phyloP scores from a whole-genome alignment of 2,797 vertebrate species.

The Vireo griseus region DNA sequence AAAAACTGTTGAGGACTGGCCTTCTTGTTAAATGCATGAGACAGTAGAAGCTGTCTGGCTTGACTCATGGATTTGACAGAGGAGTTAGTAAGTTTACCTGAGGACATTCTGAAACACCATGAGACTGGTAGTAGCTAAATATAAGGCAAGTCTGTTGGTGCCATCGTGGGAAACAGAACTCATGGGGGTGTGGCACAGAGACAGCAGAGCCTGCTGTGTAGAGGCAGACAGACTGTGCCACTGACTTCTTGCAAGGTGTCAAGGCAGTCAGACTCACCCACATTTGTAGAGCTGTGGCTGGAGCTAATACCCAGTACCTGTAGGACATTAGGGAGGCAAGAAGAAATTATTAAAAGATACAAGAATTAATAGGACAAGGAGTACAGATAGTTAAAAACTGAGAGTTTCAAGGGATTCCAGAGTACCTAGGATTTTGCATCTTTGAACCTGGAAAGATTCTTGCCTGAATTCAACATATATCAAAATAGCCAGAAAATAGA shows the following conservation, averaged over 20 bases:
- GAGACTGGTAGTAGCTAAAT: conserved; percentile 19
- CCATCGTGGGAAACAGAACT: background rate
- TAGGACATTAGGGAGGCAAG: accelerated
- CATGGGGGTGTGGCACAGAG: background rate
- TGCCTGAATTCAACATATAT: background rate
- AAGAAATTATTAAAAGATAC: background rate
- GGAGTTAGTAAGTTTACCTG: conserved; percentile 39
- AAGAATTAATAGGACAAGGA: background rate
- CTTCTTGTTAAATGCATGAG: background rate
- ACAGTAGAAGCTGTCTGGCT: background rate
- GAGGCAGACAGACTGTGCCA: background rate
- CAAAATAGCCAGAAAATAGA: background rate
- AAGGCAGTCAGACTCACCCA: background rate
- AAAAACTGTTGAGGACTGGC: background rate
- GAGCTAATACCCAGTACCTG: background rate
- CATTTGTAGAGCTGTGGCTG: background rate
- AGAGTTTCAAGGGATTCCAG: background rate
- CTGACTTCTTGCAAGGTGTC: background rate
- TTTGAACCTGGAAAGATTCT: background rate
- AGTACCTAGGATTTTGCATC: background rate
- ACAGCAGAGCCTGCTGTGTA: background rate
- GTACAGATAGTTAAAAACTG: background rate
- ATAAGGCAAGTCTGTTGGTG: background rate
- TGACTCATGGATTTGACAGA: conserved; percentile 36
- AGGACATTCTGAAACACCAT: conserved; percentile 38